A percentile compares a stretch with the other conserved stretches of the same genome.
These are phyloP conservation scores for Adelphocoris suturalis DNA, from an alignment of 2,888 invertebrate species.

Conservation along the genomic window DNA sequence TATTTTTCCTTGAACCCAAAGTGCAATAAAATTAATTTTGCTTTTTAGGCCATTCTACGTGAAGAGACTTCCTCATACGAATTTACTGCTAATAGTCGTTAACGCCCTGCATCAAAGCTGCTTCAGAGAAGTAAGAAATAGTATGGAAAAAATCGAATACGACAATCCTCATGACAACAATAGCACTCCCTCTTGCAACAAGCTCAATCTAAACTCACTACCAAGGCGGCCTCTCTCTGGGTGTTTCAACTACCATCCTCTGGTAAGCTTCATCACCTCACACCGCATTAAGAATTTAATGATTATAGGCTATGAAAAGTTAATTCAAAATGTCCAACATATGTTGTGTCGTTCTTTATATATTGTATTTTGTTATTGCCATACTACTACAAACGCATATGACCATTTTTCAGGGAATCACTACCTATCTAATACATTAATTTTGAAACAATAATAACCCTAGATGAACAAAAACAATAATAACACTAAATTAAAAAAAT, in stretches of 20 bases:
- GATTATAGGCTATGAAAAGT: no score
- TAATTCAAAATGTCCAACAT: no score
- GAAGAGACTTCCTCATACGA: constrained; percentile 87
- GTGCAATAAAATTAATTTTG: background rate
- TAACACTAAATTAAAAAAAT: no score
- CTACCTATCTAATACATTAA: no score
- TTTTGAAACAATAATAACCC: no score
- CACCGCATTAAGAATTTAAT: no score
- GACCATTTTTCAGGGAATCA: no score
- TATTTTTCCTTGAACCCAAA: no score
- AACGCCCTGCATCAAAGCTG: constrained; percentile 81
- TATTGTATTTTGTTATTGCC: no score
- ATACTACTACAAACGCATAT: no score
- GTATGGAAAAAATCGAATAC: constrained; percentile 80
- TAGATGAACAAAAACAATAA: no score
- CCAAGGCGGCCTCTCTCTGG: constrained; percentile 85
- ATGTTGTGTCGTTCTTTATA: no score
- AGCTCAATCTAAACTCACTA: constrained; percentile 85
- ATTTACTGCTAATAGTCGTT: constrained; percentile 88
- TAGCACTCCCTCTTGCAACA: constrained; percentile 83
- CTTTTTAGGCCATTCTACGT: constrained; percentile 84
- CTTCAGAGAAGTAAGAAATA: constrained; percentile 80
- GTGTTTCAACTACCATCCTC: constrained; percentile 88
- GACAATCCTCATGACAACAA: constrained; percentile 71
- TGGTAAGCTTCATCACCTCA: constrained; percentile 75